These are phyloP conservation scores for Rhopalosiphum padi DNA, from an alignment of 1,140 invertebrate genomes.

Conservation along the genomic window DNA sequence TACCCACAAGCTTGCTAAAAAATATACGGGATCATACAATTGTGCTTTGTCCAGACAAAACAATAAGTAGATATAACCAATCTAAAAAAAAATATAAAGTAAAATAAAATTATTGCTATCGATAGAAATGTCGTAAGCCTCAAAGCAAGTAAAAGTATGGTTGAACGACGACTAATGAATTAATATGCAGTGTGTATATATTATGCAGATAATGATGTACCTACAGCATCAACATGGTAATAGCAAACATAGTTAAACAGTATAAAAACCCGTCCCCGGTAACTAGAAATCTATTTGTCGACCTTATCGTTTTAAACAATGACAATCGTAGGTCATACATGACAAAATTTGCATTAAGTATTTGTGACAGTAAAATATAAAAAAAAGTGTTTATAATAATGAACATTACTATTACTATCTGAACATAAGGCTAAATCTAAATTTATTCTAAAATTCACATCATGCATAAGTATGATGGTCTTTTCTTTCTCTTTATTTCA, in stretches of 20 bases:
- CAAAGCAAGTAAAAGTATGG: neutral
- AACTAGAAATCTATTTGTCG: neutral
- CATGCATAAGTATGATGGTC: neutral
- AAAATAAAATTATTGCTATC: neutral
- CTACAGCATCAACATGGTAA: constrained; percentile 29
- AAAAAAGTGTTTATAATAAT: neutral
- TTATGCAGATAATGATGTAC: constrained; percentile 11
- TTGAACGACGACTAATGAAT: constrained; percentile 1
- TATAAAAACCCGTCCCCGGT: neutral
- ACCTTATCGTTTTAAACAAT: constrained; percentile 47
- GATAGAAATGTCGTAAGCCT: neutral
- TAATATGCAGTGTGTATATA: neutral
- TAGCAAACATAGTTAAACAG: neutral
- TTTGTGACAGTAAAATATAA: constrained; percentile 17
- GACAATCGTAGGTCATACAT: constrained; percentile 49
- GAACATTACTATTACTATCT: neutral
- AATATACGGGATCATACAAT: neutral
- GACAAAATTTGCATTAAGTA: constrained; percentile 17
- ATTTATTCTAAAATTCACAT: neutral
- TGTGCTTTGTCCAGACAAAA: neutral
- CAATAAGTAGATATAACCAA: neutral
- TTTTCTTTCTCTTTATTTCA: neutral
- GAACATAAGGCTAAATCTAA: neutral
- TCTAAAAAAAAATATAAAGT: neutral
- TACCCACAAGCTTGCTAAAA: neutral